Evolutionary conservation across 30 jellyfish, hydroid and myxozoan species (phyloP).

Genomic region (Cassiopea xamachana): DNA sequence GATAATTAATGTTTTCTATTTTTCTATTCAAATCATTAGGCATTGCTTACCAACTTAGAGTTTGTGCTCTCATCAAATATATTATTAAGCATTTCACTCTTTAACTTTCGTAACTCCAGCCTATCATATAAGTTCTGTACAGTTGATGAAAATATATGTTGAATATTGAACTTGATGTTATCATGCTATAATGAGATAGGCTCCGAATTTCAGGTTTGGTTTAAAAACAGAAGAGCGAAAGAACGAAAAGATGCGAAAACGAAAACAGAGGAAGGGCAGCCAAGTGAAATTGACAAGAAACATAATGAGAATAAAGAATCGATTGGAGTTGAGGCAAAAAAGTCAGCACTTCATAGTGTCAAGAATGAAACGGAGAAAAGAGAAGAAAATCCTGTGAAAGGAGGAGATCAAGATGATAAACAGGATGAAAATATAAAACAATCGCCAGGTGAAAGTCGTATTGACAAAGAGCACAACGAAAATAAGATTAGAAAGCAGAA

Average conservation of each 20-base stretch:
- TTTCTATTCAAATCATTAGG: too few species aligned
- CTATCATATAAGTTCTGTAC: too few species aligned
- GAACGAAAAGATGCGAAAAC: constrained; percentile 52
- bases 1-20: too few species aligned
- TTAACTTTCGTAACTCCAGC: too few species aligned
- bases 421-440: neutral
- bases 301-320: neutral
- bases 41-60: too few species aligned
- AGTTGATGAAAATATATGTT: too few species aligned
- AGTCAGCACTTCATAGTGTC: neutral
- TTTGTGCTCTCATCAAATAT: too few species aligned
- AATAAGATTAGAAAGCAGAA: neutral
- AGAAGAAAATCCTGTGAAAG: neutral
- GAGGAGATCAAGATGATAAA: neutral
- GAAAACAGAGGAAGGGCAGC: constrained; percentile 34
- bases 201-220: constrained; percentile 38
- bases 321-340: neutral
- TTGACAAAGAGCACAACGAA: neutral
- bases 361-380: neutral
- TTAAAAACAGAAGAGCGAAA: constrained; percentile 66
- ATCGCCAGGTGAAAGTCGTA: neutral
- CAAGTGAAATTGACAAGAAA: neutral
- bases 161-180: too few species aligned
- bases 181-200: neutral
- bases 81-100: too few species aligned